phyloP scores from a whole-genome alignment of 2,113 vertebrate species.

The Oncorhynchus tshawytscha region DNA sequence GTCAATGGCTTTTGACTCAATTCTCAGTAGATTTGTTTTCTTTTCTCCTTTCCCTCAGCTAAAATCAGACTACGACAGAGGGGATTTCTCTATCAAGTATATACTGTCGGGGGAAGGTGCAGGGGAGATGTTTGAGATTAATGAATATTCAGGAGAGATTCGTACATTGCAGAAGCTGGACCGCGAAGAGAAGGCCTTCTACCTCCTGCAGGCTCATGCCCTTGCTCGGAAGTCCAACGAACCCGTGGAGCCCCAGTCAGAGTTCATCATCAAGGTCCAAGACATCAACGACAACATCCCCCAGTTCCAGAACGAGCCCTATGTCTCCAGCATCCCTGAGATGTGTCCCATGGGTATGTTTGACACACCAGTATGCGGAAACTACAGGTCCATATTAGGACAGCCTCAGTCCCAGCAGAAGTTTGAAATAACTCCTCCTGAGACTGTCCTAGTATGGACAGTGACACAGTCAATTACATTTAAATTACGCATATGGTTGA shows the following conservation, averaged over 20 bases:
- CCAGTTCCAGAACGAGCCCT: constrained; percentile 87
- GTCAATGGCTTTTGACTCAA: neutral
- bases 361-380: neutral
- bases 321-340: constrained; percentile 86
- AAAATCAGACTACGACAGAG: constrained; percentile 81
- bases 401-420: too few relatives aligned
- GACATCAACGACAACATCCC: constrained; percentile 92
- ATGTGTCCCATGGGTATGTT: constrained; percentile 88
- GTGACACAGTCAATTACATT: too few relatives aligned
- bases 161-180: constrained; percentile 78
- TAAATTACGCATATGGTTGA: too few relatives aligned
- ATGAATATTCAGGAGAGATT: constrained; percentile 80
- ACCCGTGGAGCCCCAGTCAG: constrained; percentile 85
- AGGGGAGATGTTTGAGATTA: constrained; percentile 78
- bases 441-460: too few relatives aligned
- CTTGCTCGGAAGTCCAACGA: constrained; percentile 73
- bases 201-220: constrained; percentile 82
- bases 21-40: neutral
- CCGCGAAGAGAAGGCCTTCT: constrained; percentile 84
- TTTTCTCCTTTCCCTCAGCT: constrained; percentile 70
- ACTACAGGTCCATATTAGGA: too few relatives aligned
- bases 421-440: too few relatives aligned
- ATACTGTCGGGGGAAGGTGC: constrained; percentile 83
- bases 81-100: constrained; percentile 78
- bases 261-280: constrained; percentile 89